Percentiles rank a stretch among this genome's conserved stretches.
phyloP scores from a whole-genome alignment of 2,797 vertebrate species.

The Oreortyx pictus region DNA sequence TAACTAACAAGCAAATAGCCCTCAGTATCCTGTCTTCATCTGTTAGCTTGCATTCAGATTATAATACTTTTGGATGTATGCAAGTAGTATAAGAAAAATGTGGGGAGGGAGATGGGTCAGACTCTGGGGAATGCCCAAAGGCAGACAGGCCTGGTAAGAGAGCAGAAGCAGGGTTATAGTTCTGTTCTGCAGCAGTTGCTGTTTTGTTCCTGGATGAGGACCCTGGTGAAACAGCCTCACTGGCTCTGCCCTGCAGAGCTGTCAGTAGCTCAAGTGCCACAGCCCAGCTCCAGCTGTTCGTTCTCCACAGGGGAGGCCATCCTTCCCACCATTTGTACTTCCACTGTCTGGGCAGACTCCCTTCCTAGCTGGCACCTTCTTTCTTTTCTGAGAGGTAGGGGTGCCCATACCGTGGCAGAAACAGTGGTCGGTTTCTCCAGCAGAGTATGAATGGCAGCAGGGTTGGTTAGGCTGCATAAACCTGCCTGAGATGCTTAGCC shows the following conservation, averaged over 20 bases:
- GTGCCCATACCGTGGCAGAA: fast-evolving
- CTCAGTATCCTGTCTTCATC: not conserved
- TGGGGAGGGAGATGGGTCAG: fast-evolving
- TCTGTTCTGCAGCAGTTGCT: not conserved
- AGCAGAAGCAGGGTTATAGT: not conserved
- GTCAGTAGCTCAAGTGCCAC: not conserved
- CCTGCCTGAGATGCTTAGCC: not conserved
- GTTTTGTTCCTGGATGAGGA: not conserved
- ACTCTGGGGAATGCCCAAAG: not conserved
- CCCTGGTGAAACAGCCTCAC: not conserved
- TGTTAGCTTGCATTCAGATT: not conserved
- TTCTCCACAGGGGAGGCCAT: not conserved
- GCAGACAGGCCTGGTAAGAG: fast-evolving
- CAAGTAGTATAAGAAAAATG: not conserved
- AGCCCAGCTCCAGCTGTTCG: fast-evolving
- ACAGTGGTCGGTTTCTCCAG: fast-evolving
- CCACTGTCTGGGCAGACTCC: fast-evolving
- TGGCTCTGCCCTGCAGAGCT: too few species aligned
- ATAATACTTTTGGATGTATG: not conserved
- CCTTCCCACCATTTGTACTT: too few species aligned
- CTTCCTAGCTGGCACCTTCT: not conserved
- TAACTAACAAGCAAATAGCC: not conserved
- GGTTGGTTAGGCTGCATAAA: fast-evolving
- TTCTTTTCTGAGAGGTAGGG: fast-evolving
- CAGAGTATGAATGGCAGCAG: fast-evolving